phyloP scores from a whole-genome alignment of 2,888 invertebrate species.

The Syrphus vitripennis region DNA sequence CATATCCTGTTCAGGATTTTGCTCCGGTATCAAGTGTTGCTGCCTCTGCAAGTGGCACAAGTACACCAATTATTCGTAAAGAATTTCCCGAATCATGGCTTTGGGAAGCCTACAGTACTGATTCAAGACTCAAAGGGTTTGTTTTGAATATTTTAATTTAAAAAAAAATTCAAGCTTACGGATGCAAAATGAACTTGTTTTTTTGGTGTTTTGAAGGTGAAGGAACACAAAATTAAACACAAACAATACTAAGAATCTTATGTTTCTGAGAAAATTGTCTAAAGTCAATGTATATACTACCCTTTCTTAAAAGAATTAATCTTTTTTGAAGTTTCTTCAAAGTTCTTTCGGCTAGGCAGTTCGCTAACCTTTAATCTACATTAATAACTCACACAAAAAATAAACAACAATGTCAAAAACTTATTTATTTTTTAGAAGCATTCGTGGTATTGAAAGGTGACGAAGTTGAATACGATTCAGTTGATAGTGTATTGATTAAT shows the following conservation, averaged over 20 bases:
- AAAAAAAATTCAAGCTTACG: neutral
- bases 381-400: neutral
- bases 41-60: neutral
- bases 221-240: conserved; percentile 30
- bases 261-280: neutral
- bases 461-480: conserved; percentile 54
- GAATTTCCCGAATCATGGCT: conserved; percentile 73
- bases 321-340: neutral
- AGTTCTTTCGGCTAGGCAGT: too few species aligned
- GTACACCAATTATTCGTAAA: conserved; percentile 57
- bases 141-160: conserved; percentile 11
- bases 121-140: conserved; percentile 55
- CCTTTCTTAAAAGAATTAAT: neutral
- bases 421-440: conserved; percentile 42
- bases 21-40: neutral
- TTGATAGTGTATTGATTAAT: conserved; percentile 52
- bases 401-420: neutral
- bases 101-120: conserved; percentile 54
- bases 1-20: neutral
- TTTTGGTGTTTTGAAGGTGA: conserved; percentile 54
- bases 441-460: conserved; percentile 51
- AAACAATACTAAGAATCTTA: neutral
- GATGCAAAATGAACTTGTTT: neutral
- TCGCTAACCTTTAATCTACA: neutral
- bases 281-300: neutral